Evolutionary conservation across 2,888 invertebrate genomes (phyloP).

Genomic region (Gymnoscelis rufifasciata): DNA sequence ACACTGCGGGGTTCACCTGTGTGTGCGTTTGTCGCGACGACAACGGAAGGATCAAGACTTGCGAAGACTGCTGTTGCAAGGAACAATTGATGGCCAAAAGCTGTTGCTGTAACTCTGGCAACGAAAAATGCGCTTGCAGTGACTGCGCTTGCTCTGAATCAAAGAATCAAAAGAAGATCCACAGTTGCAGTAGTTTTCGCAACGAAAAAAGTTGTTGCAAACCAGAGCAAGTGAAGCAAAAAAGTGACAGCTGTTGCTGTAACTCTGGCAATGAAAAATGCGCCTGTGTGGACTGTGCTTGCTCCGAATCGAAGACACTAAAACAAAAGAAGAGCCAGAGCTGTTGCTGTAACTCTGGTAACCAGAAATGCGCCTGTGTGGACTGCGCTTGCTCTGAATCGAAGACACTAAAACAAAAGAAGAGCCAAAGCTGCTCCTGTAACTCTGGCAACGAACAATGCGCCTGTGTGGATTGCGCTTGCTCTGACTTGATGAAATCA

Average conservation of each 20-base stretch:
- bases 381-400: not conserved
- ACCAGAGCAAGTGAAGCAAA: too few relatives aligned
- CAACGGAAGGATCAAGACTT: conserved; percentile 27
- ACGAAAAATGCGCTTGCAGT: conserved; percentile 1
- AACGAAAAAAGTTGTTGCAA: too few relatives aligned
- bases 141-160: conserved; percentile 13
- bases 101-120: conserved; percentile 3
- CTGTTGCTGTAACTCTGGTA: conserved; percentile 2
- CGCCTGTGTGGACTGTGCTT: conserved; percentile 20
- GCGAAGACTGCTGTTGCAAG: conserved; percentile 35
- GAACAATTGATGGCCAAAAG: too few relatives aligned
- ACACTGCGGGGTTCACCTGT: conserved; percentile 34
- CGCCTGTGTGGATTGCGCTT: not conserved
- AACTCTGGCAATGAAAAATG: conserved; percentile 5
- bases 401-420: too few relatives aligned
- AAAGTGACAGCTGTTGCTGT: conserved; percentile 21
- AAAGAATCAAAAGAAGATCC: conserved; percentile 11
- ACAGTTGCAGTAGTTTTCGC: conserved; percentile 31
- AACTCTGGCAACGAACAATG: conserved; percentile 5
- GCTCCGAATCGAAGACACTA: too few relatives aligned
- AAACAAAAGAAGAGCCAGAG: conserved; percentile 20
- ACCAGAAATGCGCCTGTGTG: conserved; percentile 20
- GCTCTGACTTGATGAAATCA: not conserved
- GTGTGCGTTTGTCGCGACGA: conserved; percentile 34
- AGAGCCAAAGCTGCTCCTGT: conserved; percentile 1